Evolutionary conservation across 1,140 invertebrate species (phyloP).

Genomic region (Drosophila punjabiensis): DNA sequence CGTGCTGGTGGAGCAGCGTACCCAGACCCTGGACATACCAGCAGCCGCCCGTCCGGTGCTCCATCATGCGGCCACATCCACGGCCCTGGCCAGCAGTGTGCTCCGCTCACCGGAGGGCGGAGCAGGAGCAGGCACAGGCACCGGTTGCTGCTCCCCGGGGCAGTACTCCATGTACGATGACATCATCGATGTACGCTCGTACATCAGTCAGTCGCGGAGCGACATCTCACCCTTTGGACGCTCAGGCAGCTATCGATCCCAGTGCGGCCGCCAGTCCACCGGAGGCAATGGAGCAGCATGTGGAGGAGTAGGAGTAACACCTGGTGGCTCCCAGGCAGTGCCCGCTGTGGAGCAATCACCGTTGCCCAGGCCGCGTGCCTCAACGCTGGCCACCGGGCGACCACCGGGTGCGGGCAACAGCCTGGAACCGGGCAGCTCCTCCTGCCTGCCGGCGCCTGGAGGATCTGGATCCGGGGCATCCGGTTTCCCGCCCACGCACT

Average conservation of each 20-base stretch:
- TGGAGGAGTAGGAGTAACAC: slow-evolving; percentile 19
- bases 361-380: slow-evolving; percentile 87
- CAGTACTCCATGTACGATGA: slow-evolving; percentile 86
- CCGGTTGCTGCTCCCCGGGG: slow-evolving; percentile 75
- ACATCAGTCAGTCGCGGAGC: slow-evolving; percentile 89
- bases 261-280: slow-evolving; percentile 86
- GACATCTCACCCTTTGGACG: slow-evolving; percentile 88
- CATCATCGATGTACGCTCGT: slow-evolving; percentile 89
- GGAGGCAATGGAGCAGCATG: slow-evolving; percentile 53
- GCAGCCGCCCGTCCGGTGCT: slow-evolving; percentile 56
- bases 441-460: slow-evolving; percentile 33
- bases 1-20: slow-evolving; percentile 87
- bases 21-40: slow-evolving; percentile 74
- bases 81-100: slow-evolving; percentile 60
- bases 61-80: slow-evolving; percentile 73
- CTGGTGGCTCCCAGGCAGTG: slow-evolving; percentile 18
- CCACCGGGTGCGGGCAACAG: background rate
- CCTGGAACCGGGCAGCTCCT: slow-evolving; percentile 46
- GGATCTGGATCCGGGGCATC: background rate
- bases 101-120: slow-evolving; percentile 64
- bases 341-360: slow-evolving; percentile 79
- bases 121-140: slow-evolving; percentile 9
- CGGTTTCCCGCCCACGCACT: slow-evolving; percentile 47
- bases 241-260: slow-evolving; percentile 88
- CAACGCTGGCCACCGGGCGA: slow-evolving; percentile 83